phyloP scores from a whole-genome alignment of 2,888 invertebrate species.

The Yponomeuta cagnagella region DNA sequence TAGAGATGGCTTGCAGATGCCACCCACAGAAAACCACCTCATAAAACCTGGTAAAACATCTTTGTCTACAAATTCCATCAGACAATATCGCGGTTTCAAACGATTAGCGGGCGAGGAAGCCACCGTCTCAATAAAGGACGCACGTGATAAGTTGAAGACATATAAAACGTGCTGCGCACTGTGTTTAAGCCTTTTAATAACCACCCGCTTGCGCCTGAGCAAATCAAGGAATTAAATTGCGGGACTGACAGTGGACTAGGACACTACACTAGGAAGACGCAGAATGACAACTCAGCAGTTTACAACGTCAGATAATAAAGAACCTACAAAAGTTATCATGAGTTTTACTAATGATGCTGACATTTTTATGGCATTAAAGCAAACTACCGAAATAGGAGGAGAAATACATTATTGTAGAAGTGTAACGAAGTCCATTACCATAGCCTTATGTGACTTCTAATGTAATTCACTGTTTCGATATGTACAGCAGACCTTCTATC shows the following conservation, averaged over 20 bases:
- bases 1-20: background rate
- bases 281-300: background rate
- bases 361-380: too few relatives aligned
- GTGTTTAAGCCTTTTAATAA: conserved; percentile 8
- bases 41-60: background rate
- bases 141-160: conserved; percentile 4
- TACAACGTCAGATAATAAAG: background rate
- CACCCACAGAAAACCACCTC: background rate
- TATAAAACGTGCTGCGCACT: conserved; percentile 1
- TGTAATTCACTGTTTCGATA: background rate
- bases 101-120: background rate
- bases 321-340: background rate
- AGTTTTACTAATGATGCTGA: background rate
- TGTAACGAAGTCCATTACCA: too few relatives aligned
- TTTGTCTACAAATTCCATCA: background rate
- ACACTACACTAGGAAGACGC: background rate
- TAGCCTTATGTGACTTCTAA: too few relatives aligned
- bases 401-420: too few relatives aligned
- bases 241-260: background rate
- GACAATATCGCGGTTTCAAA: background rate
- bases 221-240: conserved; percentile 10
- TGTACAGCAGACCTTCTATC: background rate
- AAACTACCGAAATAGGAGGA: too few relatives aligned
- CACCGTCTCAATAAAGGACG: background rate
- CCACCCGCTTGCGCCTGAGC: background rate